A percentile compares a stretch with the other conserved stretches of the same genome.
phyloP scores from a whole-genome alignment of 2,888 invertebrate species.

The Petrolisthes cinctipes region DNA sequence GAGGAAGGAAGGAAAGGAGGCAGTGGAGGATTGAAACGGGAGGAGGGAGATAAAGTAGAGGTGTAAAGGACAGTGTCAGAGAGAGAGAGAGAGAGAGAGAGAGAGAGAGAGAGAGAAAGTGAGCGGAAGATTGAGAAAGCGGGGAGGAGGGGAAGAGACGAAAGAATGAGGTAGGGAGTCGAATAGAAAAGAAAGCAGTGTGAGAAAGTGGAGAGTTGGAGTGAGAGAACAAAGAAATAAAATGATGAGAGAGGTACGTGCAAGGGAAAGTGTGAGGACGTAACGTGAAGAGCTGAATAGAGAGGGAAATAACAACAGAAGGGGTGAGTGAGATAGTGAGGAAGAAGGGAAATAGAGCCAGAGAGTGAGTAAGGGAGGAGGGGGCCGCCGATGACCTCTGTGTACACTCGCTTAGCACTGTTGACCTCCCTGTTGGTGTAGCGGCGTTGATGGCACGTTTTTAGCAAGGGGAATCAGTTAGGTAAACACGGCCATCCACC shows the following conservation, averaged over 20 bases:
- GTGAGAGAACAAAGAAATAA: not conserved
- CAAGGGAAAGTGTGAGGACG: not conserved
- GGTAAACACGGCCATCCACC: too few species aligned
- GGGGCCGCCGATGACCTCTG: not conserved
- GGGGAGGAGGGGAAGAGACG: not conserved
- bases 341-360: not conserved
- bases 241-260: not conserved
- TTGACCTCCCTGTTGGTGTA: conserved; percentile 1
- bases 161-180: not conserved
- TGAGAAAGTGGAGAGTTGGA: too few species aligned
- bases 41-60: not conserved
- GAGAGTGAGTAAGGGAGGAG: not conserved
- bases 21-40: not conserved
- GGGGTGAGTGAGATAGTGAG: not conserved
- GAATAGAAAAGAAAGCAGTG: too few species aligned
- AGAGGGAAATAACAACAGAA: not conserved
- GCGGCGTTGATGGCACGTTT: not conserved
- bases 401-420: conserved; percentile 15
- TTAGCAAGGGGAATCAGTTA: too few species aligned
- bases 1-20: not conserved
- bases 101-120: not conserved
- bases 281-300: not conserved
- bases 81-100: not conserved
- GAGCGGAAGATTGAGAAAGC: not conserved
- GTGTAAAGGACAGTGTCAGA: not conserved